phyloP scores from a whole-genome alignment of 1,140 invertebrate species.

The Sarcophaga bullata region DNA sequence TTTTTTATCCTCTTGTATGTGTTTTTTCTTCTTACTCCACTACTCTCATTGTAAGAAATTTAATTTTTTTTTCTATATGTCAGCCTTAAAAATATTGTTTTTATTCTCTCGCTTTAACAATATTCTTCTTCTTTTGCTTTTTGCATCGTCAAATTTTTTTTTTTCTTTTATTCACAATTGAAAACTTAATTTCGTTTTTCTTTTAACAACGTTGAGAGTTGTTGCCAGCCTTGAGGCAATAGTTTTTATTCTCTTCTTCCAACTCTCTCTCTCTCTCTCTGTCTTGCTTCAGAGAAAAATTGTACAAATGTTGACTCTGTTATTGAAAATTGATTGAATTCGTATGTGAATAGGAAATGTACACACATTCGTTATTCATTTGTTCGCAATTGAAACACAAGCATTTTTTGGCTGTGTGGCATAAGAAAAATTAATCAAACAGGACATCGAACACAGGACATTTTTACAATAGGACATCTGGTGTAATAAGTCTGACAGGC shows the following conservation, averaged over 20 bases:
- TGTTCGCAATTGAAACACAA: too few relatives aligned
- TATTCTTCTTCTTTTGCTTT: neutral
- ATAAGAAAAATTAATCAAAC: too few relatives aligned
- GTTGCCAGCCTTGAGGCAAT: neutral
- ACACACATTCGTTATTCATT: neutral
- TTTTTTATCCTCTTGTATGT: neutral
- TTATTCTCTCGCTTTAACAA: neutral
- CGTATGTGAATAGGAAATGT: neutral
- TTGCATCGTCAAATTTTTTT: neutral
- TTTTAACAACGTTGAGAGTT: neutral
- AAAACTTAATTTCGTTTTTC: neutral
- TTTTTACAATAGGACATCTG: too few relatives aligned
- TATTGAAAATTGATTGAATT: constrained; percentile 38
- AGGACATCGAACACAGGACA: too few relatives aligned
- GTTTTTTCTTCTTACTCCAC: neutral
- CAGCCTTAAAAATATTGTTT: neutral
- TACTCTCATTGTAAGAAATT: neutral
- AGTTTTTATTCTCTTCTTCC: neutral
- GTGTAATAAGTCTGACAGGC: too few relatives aligned
- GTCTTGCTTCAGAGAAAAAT: neutral
- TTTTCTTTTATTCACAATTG: neutral
- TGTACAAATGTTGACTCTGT: constrained; percentile 34
- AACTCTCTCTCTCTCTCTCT: too few relatives aligned
- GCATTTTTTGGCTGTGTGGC: too few relatives aligned
- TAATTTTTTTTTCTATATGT: neutral